Evolutionary conservation across 2,888 invertebrate species (phyloP).

Genomic region (Agonopterix heracliana): DNA sequence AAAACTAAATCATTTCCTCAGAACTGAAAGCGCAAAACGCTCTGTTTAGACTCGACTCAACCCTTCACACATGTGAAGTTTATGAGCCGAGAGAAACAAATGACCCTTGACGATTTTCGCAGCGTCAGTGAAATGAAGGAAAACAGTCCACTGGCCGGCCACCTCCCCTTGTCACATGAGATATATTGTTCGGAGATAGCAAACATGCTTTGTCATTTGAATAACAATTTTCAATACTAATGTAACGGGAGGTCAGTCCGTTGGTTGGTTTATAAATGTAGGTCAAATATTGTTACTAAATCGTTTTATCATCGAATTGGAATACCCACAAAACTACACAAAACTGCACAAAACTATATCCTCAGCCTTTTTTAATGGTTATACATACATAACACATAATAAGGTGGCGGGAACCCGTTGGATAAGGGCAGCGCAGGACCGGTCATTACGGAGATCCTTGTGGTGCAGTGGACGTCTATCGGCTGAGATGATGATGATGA

Average conservation of each 20-base stretch:
- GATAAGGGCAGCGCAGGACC: too few species aligned
- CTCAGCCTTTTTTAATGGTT: slow-evolving; percentile 17
- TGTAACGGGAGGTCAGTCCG: slow-evolving; percentile 27
- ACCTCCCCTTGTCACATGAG: slow-evolving; percentile 32
- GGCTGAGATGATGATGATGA: too few species aligned
- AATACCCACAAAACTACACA: too few species aligned
- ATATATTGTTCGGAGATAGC: slow-evolving; percentile 40
- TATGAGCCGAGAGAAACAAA: slow-evolving; percentile 63
- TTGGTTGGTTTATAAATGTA: neutral
- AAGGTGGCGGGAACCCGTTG: too few species aligned
- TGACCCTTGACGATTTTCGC: slow-evolving; percentile 66
- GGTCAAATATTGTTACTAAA: slow-evolving; percentile 8
- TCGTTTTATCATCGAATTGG: too few species aligned
- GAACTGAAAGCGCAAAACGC: too few species aligned
- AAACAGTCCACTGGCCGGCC: slow-evolving; percentile 33
- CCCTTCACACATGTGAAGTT: slow-evolving; percentile 52
- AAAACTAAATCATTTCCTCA: too few species aligned
- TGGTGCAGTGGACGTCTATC: too few species aligned
- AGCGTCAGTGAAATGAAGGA: slow-evolving; percentile 63
- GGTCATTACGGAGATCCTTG: too few species aligned
- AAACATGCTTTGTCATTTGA: slow-evolving; percentile 34
- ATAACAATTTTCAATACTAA: slow-evolving; percentile 30
- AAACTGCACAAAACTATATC: too few species aligned
- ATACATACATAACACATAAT: slow-evolving; percentile 12
- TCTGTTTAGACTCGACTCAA: slow-evolving; percentile 14